phyloP scores from a whole-genome alignment of 1,140 invertebrate species.

The Hirudo medicinalis region DNA sequence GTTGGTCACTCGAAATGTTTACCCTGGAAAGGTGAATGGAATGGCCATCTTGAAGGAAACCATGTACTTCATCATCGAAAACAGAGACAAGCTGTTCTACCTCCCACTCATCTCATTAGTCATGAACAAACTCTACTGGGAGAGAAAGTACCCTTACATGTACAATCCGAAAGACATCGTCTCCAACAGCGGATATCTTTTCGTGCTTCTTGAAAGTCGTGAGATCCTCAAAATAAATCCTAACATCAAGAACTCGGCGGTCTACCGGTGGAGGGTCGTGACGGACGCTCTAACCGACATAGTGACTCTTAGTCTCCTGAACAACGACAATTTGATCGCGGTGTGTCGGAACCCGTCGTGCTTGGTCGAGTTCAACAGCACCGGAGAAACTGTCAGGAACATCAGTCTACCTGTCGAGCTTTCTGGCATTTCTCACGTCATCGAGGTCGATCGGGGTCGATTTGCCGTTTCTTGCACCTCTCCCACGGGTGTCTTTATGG shows the following conservation, averaged over 20 bases:
- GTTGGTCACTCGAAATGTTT: background rate
- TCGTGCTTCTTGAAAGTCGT: background rate
- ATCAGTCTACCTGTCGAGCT: background rate
- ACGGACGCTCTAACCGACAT: background rate
- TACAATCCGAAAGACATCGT: background rate
- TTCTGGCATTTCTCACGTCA: background rate
- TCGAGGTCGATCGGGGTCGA: background rate
- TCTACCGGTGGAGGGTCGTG: background rate
- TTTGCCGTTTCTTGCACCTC: background rate
- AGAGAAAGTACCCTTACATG: background rate
- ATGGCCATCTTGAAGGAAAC: background rate
- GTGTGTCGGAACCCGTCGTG: background rate
- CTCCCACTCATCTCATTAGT: background rate
- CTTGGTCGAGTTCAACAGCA: background rate
- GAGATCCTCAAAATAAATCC: background rate
- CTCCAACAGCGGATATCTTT: background rate
- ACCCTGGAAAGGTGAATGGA: background rate
- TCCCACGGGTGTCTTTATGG: background rate
- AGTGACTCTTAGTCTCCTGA: background rate
- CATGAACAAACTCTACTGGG: background rate
- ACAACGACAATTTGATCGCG: background rate
- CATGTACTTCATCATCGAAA: background rate
- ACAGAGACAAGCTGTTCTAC: conserved; percentile 3
- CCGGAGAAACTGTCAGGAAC: background rate
- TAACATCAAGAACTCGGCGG: background rate